phyloP scores from a whole-genome alignment of 2,888 invertebrate genomes.

The Nephrotoma flavescens region DNA sequence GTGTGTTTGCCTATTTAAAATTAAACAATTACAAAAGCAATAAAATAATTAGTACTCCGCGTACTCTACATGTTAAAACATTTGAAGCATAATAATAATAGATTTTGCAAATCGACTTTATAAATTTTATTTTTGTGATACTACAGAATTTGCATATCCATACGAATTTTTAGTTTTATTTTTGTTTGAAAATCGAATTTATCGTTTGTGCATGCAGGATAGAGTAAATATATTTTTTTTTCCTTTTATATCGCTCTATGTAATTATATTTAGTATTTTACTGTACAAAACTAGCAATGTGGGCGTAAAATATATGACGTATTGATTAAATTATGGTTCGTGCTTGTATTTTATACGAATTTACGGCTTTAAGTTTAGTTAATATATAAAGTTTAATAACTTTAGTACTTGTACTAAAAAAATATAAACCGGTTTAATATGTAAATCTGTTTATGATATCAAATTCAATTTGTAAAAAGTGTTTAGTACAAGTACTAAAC shows the following conservation, averaged over 20 bases:
- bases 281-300: not conserved
- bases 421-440: too few species aligned
- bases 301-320: too few species aligned
- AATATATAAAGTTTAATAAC: too few species aligned
- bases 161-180: not conserved
- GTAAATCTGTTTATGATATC: too few species aligned
- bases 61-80: not conserved
- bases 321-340: too few species aligned
- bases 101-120: not conserved
- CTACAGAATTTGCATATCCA: not conserved
- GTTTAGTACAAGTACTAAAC: too few species aligned
- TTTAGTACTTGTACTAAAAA: too few species aligned
- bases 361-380: too few species aligned
- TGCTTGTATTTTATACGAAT: too few species aligned
- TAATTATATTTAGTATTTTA: not conserved
- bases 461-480: too few species aligned
- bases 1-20: not conserved
- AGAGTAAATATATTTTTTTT: not conserved
- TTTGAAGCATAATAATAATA: not conserved
- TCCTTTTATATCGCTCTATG: not conserved
- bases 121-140: not conserved
- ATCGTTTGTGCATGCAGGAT: not conserved
- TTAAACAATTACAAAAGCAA: not conserved
- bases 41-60: not conserved
- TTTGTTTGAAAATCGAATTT: not conserved